These are phyloP conservation scores for Danio rerio DNA, from an alignment of 2,113 vertebrate genomes.

Conservation along the genomic window DNA sequence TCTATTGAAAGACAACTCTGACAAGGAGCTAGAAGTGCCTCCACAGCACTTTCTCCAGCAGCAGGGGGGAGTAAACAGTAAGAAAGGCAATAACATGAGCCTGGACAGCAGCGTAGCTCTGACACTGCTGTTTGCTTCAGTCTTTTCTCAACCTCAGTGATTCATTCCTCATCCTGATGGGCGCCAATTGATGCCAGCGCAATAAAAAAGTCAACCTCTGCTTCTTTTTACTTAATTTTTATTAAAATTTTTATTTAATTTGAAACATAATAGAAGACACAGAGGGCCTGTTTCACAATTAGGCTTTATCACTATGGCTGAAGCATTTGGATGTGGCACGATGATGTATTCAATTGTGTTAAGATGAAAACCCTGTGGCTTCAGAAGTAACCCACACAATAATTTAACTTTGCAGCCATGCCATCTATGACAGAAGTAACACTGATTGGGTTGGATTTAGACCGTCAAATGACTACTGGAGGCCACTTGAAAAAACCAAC, in stretches of 20 bases:
- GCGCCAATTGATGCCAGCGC: conserved; percentile 20
- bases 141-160: conserved; percentile 38
- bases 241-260: not conserved
- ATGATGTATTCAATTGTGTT: conserved; percentile 1
- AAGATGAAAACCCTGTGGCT: not conserved
- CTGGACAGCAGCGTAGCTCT: conserved; percentile 4
- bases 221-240: not conserved
- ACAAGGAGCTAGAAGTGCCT: conserved; percentile 48
- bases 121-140: conserved; percentile 9
- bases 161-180: conserved; percentile 25
- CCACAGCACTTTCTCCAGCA: conserved; percentile 52
- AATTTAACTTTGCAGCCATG: conserved; percentile 24
- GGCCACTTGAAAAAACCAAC: not conserved
- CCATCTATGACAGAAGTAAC: conserved; percentile 8
- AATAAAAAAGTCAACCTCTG: not conserved
- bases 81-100: conserved; percentile 46
- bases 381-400: conserved; percentile 19
- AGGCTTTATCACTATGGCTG: not conserved
- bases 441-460: not conserved
- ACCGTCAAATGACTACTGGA: conserved; percentile 18
- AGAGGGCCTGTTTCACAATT: not conserved
- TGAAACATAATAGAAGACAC: conserved; percentile 5
- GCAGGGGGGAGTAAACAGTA: conserved; percentile 34
- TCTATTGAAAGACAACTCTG: conserved; percentile 52
- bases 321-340: not conserved